phyloP scores from a whole-genome alignment of 2,888 invertebrate species.

The Caenorhabditis sp. region DNA sequence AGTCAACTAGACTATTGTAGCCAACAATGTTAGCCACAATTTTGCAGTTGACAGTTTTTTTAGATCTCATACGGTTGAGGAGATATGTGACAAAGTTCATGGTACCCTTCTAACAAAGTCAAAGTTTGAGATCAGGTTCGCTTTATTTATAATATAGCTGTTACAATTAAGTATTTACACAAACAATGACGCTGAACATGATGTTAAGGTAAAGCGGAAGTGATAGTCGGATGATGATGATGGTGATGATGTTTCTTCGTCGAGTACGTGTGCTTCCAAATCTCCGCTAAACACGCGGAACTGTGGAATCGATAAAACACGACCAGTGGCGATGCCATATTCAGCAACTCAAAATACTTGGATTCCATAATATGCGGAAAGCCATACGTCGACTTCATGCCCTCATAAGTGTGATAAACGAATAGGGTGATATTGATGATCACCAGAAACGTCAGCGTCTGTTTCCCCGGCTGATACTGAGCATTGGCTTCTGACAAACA shows the following conservation, averaged over 20 bases:
- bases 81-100: too few relatives aligned
- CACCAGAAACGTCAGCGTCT: conserved; percentile 80
- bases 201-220: conserved; percentile 26
- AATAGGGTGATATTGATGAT: conserved; percentile 80
- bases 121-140: conserved; percentile 41
- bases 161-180: not conserved
- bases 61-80: too few relatives aligned
- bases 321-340: conserved; percentile 59
- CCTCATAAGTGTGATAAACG: conserved; percentile 74
- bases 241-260: conserved; percentile 51
- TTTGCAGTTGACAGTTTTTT: too few relatives aligned
- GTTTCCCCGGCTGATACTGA: conserved; percentile 77
- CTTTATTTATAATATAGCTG: not conserved
- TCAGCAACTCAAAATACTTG: conserved; percentile 67
- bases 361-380: conserved; percentile 49
- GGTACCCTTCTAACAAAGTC: too few relatives aligned
- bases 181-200: conserved; percentile 34
- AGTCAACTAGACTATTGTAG: too few relatives aligned
- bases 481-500: conserved; percentile 54
- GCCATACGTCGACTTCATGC: conserved; percentile 75
- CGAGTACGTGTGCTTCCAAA: conserved; percentile 72
- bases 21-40: too few relatives aligned
- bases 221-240: conserved; percentile 16
- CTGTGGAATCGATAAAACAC: conserved; percentile 70
- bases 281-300: conserved; percentile 73